Base-by-base conservation (phyloP, 2,113 vertebrate genomes). In the Clupea harengus region DNA sequence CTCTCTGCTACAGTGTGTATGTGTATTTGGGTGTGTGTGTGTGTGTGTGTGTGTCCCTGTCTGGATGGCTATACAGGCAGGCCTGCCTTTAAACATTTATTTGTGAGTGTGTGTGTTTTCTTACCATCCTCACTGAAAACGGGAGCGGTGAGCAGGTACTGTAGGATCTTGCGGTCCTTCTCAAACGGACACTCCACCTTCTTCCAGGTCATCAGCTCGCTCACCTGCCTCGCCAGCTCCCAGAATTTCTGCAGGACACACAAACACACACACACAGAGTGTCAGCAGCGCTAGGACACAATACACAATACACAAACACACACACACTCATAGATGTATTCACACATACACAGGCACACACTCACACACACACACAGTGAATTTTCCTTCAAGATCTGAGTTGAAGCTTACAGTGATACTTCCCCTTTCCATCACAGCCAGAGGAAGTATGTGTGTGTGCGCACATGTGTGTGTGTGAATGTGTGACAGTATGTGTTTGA, bases 111-210 rank as follows among this genome's bases (percentile, higher is more conserved):
- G 54, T 64, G n/a, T 64, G n/a, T 64, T 11, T 64, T 3, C 96
- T 91, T 92, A 98, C 98, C 97, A 17, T 99, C 97, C 82, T 99
- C 97, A 9, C 93, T 96, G 92, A 97, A 97, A 5, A 97, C 95
- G 0, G 97, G 97, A 0, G 96, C 93, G 0, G 97, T 98, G 75
- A 98, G 96, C 88, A 99, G 94, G 85, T 99, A 96, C 88, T 98
- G 97, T 85, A 98, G 91, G 88, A 98, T 96, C 92, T 96, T 97
- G 86, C 96, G 95, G 86, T 98, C 97, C 86, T 96, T 97, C 89
- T 99, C 97, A 84, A 98, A 99, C 0, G 98, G 98, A 91, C 98
- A 99, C 88, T 98, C 97, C 78, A 97, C 97, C 85, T 97, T 96
- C 90, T 97, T 98, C 98, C 98, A 99, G 0, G 94, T 95, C 96